Base-by-base conservation (phyloP, 2,888 invertebrate species). In the Agriopis marginaria region DNA sequence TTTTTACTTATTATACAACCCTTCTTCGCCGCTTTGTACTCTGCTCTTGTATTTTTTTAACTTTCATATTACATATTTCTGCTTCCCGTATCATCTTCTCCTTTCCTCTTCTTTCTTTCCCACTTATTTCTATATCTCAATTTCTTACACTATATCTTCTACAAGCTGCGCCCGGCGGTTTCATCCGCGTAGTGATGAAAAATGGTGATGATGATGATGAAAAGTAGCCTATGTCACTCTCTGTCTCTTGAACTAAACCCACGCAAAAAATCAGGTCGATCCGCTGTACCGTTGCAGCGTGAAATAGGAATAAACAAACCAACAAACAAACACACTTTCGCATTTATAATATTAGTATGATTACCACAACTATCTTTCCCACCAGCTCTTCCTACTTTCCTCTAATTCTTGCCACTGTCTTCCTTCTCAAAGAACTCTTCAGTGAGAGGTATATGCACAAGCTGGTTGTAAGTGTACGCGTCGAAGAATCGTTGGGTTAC, bases 401-500 rank as follows among this genome's bases (percentile, higher is more conserved):
- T 50, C 10, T 56, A 65, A 3, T 44, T 51, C 0, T 11, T 17
- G 10, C 61, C 32, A 7, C 32, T 51, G n/a, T 79, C 82, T 50
- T 85, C 88, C 23, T 93, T 88, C 68, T 89, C 92, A 68, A 93
- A 93, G 85, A 93, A 93, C 0, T 93, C 92, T 0, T 92, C 90
- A 32, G 90, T 87, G 0, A 93, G 77, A 0, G 93, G 93, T 5
- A 94, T 86, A 39, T 87, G 86, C 3, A 89, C 88, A 63, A 94
- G 80, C 76, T 94, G 93, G 64, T 94, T 88, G 72, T 93, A 93
- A 0, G 93, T 93, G 76, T 90, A 94, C 0, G 93, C 86, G 69
- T 90, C 84, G 75, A 93, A 94, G 86, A 94, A 94, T n/a, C 85
- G 77, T 75, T 93, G 93, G 0, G 93, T 93, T 49, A 93, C 92